Conservation (phyloP, 2,113 vertebrate species). For the Gavia stellata region DNA sequence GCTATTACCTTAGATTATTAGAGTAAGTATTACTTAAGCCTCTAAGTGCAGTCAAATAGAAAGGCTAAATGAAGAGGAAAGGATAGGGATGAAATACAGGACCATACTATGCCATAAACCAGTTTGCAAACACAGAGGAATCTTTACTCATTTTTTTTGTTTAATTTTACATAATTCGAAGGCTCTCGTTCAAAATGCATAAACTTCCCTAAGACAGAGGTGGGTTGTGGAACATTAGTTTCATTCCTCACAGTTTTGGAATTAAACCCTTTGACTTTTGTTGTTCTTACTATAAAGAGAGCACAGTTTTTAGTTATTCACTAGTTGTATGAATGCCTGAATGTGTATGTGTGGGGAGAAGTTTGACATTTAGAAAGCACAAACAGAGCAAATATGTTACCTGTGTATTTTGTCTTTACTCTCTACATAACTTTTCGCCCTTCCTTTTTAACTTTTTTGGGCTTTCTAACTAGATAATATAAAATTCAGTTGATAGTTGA, state of each 20-base stretch:
- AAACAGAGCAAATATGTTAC: constrained; percentile 43
- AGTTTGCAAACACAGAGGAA: neutral
- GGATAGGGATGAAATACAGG: neutral
- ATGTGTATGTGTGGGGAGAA: constrained; percentile 19
- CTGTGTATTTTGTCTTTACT: constrained; percentile 30
- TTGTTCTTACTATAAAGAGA: constrained; percentile 56
- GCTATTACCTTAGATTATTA: neutral
- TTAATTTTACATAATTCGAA: constrained; percentile 16
- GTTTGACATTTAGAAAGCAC: constrained; percentile 57
- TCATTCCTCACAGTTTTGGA: constrained; percentile 61
- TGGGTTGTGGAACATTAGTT: constrained; percentile 56
- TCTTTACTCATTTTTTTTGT: neutral
- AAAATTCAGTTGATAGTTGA: neutral
- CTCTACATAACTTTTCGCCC: neutral
- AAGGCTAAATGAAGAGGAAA: neutral
- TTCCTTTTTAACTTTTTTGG: neutral
- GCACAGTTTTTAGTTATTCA: constrained; percentile 51
- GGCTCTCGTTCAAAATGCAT: constrained; percentile 15
- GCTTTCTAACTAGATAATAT: neutral
- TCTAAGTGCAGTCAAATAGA: neutral
- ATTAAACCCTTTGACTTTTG: constrained; percentile 57
- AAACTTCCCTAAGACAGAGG: constrained; percentile 15
- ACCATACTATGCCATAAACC: neutral
- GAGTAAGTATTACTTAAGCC: neutral
- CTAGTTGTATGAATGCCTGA: constrained; percentile 22